Percentiles rank a stretch among this genome's conserved stretches.
Conservation (phyloP, 2,888 invertebrate species). For the Galerucella pusilla region DNA sequence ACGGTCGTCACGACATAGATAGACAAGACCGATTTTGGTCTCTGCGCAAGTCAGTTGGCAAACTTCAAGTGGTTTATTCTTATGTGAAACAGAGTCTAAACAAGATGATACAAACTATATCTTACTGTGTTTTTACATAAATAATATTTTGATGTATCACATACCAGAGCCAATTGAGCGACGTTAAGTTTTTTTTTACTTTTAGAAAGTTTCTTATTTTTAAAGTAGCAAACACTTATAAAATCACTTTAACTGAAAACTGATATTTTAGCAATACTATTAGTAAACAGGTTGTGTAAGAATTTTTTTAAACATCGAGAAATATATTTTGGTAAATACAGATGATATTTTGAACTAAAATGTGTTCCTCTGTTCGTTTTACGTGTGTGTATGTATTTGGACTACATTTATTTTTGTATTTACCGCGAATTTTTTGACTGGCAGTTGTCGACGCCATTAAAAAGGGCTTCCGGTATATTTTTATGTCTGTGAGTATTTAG, state of each 20-base stretch:
- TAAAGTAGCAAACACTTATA: conserved; percentile 7
- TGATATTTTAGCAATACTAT: conserved; percentile 26
- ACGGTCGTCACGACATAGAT: too few species aligned
- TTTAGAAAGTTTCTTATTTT: background rate
- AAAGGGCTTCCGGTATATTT: conserved; percentile 3
- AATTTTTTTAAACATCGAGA: background rate
- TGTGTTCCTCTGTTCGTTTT: background rate
- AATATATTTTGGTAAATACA: background rate
- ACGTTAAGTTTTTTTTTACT: background rate
- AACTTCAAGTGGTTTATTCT: too few species aligned
- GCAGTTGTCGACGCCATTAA: background rate
- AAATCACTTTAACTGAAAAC: conserved; percentile 28
- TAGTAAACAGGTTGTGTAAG: background rate
- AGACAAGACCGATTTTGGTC: too few species aligned
- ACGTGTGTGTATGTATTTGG: background rate
- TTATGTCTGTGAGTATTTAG: background rate
- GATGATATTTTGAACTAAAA: background rate
- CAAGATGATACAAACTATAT: background rate
- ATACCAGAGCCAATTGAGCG: background rate
- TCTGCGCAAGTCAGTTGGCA: too few species aligned
- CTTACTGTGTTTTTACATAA: background rate
- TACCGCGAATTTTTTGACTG: background rate
- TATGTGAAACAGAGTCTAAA: too few species aligned
- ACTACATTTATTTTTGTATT: background rate
- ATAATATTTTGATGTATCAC: background rate